A percentile compares a stretch with the other conserved stretches of the same genome.
These are phyloP conservation scores for Manis javanica DNA, from an alignment of 2,797 vertebrate species.

Conservation along the genomic window DNA sequence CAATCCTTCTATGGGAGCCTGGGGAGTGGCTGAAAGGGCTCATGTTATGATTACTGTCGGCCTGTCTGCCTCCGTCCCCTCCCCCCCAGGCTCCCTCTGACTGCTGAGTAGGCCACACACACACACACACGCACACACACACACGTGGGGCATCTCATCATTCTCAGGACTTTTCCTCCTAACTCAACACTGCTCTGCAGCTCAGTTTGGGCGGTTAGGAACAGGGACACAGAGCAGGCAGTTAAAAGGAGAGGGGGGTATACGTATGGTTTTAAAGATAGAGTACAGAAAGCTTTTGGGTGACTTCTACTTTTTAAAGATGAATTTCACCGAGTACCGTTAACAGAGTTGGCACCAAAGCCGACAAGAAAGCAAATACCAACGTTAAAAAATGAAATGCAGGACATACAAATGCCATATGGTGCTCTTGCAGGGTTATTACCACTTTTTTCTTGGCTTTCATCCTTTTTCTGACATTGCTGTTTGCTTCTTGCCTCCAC, in stretches of 20 bases:
- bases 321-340: background rate
- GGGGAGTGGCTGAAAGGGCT: background rate
- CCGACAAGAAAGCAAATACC: slow-evolving; percentile 55
- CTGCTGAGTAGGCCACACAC: background rate
- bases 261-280: slow-evolving; percentile 39
- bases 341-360: slow-evolving; percentile 40
- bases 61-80: background rate
- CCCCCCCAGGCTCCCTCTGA: background rate
- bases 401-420: background rate
- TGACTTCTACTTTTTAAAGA: background rate
- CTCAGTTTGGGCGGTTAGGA: background rate
- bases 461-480: background rate
- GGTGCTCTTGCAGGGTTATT: background rate
- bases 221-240: background rate
- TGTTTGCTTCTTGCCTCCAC: slow-evolving; percentile 19
- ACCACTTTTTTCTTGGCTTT: background rate
- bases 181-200: background rate
- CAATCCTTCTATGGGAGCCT: background rate
- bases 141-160: background rate
- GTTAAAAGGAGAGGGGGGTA: background rate
- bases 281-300: background rate
- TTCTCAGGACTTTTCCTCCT: background rate
- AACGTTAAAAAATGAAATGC: slow-evolving; percentile 9
- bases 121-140: background rate
- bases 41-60: background rate